Percentiles rank a stretch among this genome's conserved stretches.
Evolutionary conservation across 2,797 vertebrate species (phyloP).

Genomic region (Hylomyscus alleni): DNA sequence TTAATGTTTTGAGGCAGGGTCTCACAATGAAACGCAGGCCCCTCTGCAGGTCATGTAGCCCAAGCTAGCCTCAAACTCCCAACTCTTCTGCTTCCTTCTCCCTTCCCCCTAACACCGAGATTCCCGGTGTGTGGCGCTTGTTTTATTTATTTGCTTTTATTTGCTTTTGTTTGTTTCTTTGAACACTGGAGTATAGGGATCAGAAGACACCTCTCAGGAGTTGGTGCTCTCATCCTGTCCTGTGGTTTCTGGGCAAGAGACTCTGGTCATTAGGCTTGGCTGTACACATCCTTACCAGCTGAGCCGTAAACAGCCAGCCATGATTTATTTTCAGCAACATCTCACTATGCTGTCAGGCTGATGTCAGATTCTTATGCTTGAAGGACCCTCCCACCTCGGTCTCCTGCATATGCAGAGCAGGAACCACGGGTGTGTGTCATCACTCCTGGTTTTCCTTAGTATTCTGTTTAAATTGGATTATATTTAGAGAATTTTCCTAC

Average conservation of each 20-base stretch:
- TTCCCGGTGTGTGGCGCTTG: neutral
- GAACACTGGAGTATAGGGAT: neutral
- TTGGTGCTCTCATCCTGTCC: too few species aligned
- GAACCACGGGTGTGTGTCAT: neutral
- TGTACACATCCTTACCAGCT: neutral
- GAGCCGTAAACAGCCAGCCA: neutral
- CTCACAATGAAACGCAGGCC: neutral
- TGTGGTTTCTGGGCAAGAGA: neutral
- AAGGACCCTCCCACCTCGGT: neutral
- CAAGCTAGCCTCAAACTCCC: neutral
- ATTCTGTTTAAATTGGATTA: neutral
- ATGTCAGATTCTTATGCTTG: neutral
- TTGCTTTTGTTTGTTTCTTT: neutral
- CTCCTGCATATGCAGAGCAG: neutral
- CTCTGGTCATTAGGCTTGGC: neutral
- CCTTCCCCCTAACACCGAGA: neutral
- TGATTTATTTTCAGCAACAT: neutral
- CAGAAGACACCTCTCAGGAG: neutral
- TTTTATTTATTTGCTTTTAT: neutral
- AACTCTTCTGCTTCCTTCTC: neutral
- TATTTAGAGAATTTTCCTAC: constrained; percentile 43
- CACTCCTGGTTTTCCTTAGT: neutral
- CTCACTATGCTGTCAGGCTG: neutral
- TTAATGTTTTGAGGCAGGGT: neutral
- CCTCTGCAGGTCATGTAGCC: neutral